Evolutionary conservation across 2,888 invertebrate species (phyloP), one percentile per base, ranked within the genome.

Genomic region (Chrysina gloriosa): DNA sequence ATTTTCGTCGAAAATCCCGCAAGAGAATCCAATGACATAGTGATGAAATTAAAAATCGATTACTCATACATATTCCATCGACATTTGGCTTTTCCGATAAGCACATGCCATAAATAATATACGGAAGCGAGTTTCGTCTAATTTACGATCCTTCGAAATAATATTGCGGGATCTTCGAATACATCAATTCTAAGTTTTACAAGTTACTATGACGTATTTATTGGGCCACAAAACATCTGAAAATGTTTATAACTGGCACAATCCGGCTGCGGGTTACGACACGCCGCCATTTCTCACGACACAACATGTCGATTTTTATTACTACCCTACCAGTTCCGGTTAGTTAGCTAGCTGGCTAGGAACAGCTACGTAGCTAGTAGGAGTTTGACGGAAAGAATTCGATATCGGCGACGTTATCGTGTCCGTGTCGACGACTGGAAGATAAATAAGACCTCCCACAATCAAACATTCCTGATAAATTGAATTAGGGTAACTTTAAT

Each of bases 381-480:
- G 16, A 39, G 42, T 61, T 39, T 58, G 56, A 61, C 27, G 27
- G 3, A 27, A 9, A 27, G 58, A 42, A 61, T 39, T 52, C 42
- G 27, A 14, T 5, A 39, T 19, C 9, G 29, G 7, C 27, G 6
- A 27, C 25, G 27, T 29, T 52, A 52, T 52, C 19, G 42, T 45
- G 42, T 27, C 19, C 14, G 16, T 11, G 11, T 42, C 27, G 11
- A 9, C 58, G 16, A 42, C 42, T 14, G 7, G 16, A 42, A 45
- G 58, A 61, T 42, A 45, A 45, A 61, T 56, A 61, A 42, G 42
- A 61, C 7, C 52, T 52, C 14, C 58, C 29, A 27, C 42, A 61
- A 61, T 61, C 58, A 61, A 61, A 61, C 58, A 61, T 42, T 42
- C 42, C 19, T 27, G 19, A 61, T 61, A 61, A 61, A 61, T 61